These are phyloP conservation scores for Pachycephus smyrnensis DNA, from an alignment of 2,888 invertebrate genomes.

Conservation along the genomic window DNA sequence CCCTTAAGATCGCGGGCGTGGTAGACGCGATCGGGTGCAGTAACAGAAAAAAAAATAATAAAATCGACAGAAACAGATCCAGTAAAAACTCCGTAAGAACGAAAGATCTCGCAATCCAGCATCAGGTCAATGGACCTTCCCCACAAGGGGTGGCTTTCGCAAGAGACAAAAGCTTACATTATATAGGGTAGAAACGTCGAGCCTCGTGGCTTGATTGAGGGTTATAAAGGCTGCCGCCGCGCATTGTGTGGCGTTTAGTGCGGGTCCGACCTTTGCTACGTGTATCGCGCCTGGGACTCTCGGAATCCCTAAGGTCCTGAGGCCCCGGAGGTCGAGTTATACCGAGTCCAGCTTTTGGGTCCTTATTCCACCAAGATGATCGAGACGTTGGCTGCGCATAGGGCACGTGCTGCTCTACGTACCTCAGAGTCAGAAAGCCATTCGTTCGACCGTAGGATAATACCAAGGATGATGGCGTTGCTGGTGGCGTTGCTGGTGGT, in stretches of 20 bases:
- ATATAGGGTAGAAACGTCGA: background rate
- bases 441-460: background rate
- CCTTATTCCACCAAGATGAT: background rate
- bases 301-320: background rate
- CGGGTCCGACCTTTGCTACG: constrained; percentile 50
- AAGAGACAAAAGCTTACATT: background rate
- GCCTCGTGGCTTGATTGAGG: constrained; percentile 36
- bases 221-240: constrained; percentile 51
- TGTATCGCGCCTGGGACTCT: constrained; percentile 31
- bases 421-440: background rate
- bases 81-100: background rate
- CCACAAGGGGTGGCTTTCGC: background rate
- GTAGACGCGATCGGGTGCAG: constrained; percentile 29
- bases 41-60: constrained; percentile 19
- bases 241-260: constrained; percentile 54
- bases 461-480: background rate
- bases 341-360: background rate
- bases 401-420: background rate
- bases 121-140: background rate
- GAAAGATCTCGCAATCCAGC: background rate
- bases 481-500: background rate
- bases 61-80: background rate
- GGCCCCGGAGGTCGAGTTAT: background rate
- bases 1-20: constrained; percentile 30
- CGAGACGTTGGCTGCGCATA: background rate